phyloP scores from a whole-genome alignment of 2,888 invertebrate genomes.

The Cephus pygmeus region DNA sequence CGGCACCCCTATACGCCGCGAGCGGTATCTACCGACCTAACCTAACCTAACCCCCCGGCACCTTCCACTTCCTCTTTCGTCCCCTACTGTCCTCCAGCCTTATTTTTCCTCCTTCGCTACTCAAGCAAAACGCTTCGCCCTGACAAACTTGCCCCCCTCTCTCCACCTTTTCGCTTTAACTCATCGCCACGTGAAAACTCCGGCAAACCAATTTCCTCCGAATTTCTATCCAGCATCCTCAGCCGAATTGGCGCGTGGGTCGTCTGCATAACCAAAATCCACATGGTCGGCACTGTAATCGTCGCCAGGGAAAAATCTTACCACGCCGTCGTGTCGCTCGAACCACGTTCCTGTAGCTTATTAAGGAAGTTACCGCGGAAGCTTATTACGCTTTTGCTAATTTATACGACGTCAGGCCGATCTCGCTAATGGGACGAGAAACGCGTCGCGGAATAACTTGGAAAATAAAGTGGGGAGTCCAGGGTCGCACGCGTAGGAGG shows the following conservation, averaged over 20 bases:
- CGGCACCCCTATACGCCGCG: background rate
- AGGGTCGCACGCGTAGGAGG: background rate
- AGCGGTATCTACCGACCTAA: background rate
- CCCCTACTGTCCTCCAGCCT: background rate
- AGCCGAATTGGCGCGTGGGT: background rate
- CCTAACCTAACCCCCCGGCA: background rate
- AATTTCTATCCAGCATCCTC: background rate
- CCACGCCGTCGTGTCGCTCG: background rate
- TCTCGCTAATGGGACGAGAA: background rate
- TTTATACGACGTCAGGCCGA: slow-evolving; percentile 25
- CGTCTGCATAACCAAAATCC: too few species aligned
- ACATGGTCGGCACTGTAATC: background rate
- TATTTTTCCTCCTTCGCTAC: background rate
- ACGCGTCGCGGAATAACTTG: background rate
- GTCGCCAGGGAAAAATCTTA: background rate
- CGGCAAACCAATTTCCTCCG: background rate
- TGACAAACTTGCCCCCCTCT: background rate
- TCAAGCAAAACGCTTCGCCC: background rate
- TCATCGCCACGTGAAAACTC: background rate
- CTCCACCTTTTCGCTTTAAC: background rate
- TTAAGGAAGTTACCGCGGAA: slow-evolving; percentile 26
- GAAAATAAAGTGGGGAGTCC: background rate
- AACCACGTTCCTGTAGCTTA: background rate
- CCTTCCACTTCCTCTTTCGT: background rate
- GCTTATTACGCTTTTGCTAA: slow-evolving; percentile 37